Evolutionary conservation across 1,140 invertebrate species (phyloP), one percentile per base, ranked within the genome.

Genomic region (Berghia stephanieae): DNA sequence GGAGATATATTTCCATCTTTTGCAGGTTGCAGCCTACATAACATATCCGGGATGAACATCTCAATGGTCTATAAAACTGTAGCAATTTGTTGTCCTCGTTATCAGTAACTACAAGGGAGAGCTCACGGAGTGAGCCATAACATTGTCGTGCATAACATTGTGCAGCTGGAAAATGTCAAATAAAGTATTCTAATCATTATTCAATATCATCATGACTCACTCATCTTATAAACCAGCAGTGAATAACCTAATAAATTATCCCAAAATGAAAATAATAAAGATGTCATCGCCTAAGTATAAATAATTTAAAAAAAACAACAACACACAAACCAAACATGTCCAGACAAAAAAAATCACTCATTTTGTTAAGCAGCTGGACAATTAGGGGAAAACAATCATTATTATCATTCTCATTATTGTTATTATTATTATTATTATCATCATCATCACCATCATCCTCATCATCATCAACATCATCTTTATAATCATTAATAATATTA

Each of bases 21-120:
- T 78, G 77, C 40, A 78, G 66, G 40, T 67, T 67, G 44, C 77
- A 78, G 44, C 77, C 74, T 8, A 42, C 49, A 66, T 72, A 78
- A 49, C 52, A 78, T 46, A 63, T 70, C 40, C 77, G 69, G 24
- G 43, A 57, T 21, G 44, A 69, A 49, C 77, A 78, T 1, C 57
- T 42, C 8, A 66, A 42, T 52, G 77, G 77, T 42, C 77, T 71
- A 4, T 70, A 44, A 10, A 70, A 42, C 13, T 70, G 34, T 24
- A 70, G 43, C 34, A 70, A 70, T 31, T 24, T 10, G 27, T 31
- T 44, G 43, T 70, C 68, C n/a, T 70, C 68, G 36, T 70, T 70
- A 44, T 70, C 68, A 43, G 68, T 70, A 24, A 46, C 43, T 27
- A 46, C 49, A 3, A 70, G 27, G 27, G 68, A 31, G n/a, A 70